Conservation (phyloP, 2,113 vertebrate genomes). For the Tyto alba region DNA sequence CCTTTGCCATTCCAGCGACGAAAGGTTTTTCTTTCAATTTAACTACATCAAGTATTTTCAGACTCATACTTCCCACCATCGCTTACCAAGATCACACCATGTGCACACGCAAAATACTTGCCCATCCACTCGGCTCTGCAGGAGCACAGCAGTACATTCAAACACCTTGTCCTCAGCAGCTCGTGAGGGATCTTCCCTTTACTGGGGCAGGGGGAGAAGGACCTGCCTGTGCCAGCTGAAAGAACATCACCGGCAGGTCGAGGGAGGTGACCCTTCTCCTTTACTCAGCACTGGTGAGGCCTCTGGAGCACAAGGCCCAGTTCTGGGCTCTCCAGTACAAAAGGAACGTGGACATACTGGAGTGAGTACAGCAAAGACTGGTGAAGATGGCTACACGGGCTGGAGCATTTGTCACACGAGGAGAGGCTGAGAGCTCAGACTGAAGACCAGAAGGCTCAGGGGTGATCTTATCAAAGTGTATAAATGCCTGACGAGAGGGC, state of each 20-base stretch:
- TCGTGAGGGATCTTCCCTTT: background rate
- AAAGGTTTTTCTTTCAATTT: background rate
- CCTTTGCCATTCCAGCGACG: background rate
- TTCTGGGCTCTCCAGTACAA: background rate
- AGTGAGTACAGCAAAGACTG: background rate
- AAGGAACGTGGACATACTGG: background rate
- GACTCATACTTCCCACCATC: background rate
- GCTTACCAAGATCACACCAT: background rate
- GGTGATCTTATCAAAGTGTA: background rate
- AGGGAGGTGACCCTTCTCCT: background rate
- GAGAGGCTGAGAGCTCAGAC: background rate
- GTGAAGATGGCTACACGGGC: background rate
- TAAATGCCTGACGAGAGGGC: background rate
- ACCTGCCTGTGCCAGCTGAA: background rate
- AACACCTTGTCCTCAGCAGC: background rate
- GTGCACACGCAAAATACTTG: background rate
- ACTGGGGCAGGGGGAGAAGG: background rate
- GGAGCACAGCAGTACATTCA: background rate
- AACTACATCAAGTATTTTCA: background rate
- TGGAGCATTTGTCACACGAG: background rate
- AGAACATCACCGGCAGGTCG: accelerated
- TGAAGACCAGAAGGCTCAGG: background rate
- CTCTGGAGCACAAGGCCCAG: background rate
- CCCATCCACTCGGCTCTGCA: background rate
- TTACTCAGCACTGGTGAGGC: background rate